Conservation (phyloP, 2,888 invertebrate species). For the Rhorus exstirpatorius region DNA sequence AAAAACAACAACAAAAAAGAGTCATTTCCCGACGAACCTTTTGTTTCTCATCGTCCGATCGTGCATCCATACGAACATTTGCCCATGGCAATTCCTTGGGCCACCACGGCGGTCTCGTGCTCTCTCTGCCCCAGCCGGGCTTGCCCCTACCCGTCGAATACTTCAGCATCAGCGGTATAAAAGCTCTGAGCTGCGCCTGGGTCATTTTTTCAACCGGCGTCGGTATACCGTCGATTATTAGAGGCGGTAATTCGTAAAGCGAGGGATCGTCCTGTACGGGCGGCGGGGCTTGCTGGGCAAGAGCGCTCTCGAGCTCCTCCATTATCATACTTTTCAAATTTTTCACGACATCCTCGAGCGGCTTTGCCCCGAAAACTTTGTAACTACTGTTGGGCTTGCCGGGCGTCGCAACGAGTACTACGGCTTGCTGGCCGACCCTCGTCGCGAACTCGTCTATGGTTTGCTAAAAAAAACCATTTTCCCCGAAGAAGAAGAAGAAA, state of each 20-base stretch:
- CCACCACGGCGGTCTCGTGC: slow-evolving; percentile 99
- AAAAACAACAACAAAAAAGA: neutral
- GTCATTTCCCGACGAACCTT: slow-evolving; percentile 90
- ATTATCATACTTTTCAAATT: slow-evolving; percentile 96
- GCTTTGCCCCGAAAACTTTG: slow-evolving; percentile 98
- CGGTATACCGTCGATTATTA: slow-evolving; percentile 98
- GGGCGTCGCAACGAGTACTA: slow-evolving; percentile 98
- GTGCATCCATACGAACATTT: slow-evolving; percentile 98
- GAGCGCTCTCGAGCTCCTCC: slow-evolving; percentile 97
- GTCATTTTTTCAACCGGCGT: slow-evolving; percentile 99
- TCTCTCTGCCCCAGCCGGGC: slow-evolving; percentile 99
- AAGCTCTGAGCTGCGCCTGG: slow-evolving; percentile 97
- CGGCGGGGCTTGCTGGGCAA: slow-evolving; percentile 97
- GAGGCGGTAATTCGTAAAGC: slow-evolving; percentile 97
- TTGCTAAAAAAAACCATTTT: slow-evolving; percentile 89
- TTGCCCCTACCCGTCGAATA: slow-evolving; percentile 98
- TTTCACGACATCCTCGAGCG: slow-evolving; percentile 97
- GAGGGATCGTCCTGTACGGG: slow-evolving; percentile 96
- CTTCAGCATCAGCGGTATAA: slow-evolving; percentile 99
- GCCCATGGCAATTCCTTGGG: slow-evolving; percentile 99
- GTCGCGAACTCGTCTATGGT: slow-evolving; percentile 99
- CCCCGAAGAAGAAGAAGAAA: slow-evolving; percentile 32
- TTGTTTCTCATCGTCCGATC: slow-evolving; percentile 98
- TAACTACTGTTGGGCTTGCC: slow-evolving; percentile 98
- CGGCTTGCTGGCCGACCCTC: slow-evolving; percentile 98